Base-by-base conservation (phyloP, 2,113 vertebrate species). In the Hippocampus comes region DNA sequence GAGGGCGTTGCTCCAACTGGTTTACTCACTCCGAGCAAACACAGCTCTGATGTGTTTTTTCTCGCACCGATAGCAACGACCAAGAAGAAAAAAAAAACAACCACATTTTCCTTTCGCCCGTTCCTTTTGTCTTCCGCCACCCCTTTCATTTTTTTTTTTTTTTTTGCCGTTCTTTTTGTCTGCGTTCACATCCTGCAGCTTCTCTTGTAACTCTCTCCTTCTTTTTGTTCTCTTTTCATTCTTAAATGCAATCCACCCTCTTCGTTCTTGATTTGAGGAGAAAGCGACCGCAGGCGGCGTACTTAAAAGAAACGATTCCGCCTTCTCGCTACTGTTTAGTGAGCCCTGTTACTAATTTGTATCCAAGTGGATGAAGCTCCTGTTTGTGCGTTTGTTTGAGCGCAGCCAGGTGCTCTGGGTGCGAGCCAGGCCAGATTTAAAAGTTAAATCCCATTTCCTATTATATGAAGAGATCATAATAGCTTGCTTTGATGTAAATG, bases 381-480 rank as follows among this genome's bases (percentile, higher is more conserved):
- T 88, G 83, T 88, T 87, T 85, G 84, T 86, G 88, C 86, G 85
- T 90, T 90, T 88, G 86, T 88, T 79, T 85, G 86, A 85, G 86
- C 82, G 72, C 5, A 59, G 76, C 89, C 89, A 90, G 89, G 89
- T 90, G 89, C 79, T 86, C 79, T 90, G 89, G 86, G 69, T 51
- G 59, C 0, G 7, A 63, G 85, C 89, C 88, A 90, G 68, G 38
- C 25, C 8, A 80, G 84, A 83, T 87, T 84, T 78, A 85, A 87
- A 86, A 76, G 66, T 83, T 77, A 84, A 87, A 90, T 87, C 80
- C 70, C 82, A 81, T 87, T 90, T 89, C 85, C 89, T 87, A 78
- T 88, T 73, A 84, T 88, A 80, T 69, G 84, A 72, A 66, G 73
- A 72, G 67, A 68, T 73, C 83, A 70, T 70, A 83, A 83, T 71